A percentile compares a stretch with the other conserved stretches of the same genome.
Conservation (phyloP, 2,113 vertebrate genomes). For the Thomomys bottae region DNA sequence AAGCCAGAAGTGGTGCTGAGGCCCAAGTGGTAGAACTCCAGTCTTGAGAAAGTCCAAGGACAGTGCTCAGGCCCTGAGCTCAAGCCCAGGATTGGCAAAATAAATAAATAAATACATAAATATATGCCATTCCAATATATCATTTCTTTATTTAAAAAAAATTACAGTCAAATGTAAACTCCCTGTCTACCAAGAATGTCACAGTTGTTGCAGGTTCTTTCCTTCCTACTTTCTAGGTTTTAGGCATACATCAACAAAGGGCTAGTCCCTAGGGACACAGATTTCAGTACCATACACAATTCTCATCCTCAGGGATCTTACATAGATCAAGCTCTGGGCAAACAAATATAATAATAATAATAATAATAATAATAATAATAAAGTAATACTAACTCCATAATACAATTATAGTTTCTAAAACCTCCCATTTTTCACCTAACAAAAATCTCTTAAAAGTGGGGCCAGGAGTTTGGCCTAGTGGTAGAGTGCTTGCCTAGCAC, state of each 20-base stretch:
- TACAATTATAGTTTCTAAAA: neutral
- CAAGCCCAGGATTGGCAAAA: too few relatives aligned
- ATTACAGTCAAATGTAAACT: neutral
- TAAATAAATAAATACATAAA: too few relatives aligned
- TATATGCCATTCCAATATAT: too few relatives aligned
- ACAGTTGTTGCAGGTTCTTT: neutral
- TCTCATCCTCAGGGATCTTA: neutral
- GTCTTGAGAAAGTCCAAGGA: too few relatives aligned
- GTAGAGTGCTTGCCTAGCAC: too few relatives aligned
- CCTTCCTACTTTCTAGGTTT: neutral
- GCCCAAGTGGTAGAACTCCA: too few relatives aligned
- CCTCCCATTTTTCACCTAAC: constrained; percentile 1
- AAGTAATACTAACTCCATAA: too few relatives aligned
- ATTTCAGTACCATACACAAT: neutral
- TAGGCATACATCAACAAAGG: neutral
- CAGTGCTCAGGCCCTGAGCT: too few relatives aligned
- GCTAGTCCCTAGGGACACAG: neutral
- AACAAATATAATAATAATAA: constrained; percentile 7
- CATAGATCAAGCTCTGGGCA: neutral
- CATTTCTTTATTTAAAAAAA: neutral
- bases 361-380: too few relatives aligned
- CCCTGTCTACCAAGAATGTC: neutral
- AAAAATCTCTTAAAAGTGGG: constrained; percentile 44
- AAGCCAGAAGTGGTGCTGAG: too few relatives aligned
- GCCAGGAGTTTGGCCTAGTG: too few relatives aligned